phyloP scores from a whole-genome alignment of 2,797 vertebrate species.

The Rhynchonycteris naso region DNA sequence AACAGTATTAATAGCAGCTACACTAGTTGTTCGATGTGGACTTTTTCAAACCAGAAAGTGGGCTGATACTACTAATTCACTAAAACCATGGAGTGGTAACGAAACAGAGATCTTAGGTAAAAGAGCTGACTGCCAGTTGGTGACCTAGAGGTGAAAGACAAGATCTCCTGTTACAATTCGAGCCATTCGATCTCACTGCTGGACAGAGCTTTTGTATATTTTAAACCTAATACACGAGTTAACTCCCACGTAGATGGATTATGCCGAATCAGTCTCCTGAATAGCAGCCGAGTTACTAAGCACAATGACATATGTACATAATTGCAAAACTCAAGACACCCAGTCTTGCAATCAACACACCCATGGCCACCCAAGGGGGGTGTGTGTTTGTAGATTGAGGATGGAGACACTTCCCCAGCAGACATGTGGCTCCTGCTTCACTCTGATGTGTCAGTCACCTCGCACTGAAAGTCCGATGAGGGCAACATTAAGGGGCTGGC shows the following conservation, averaged over 20 bases:
- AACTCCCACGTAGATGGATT: conserved; percentile 72
- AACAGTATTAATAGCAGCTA: background rate
- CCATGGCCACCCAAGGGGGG: conserved; percentile 81
- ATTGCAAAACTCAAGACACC: conserved; percentile 83
- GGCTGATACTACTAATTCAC: background rate
- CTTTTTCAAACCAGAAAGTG: conserved; percentile 3
- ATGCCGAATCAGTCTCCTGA: conserved; percentile 75
- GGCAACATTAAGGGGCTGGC: background rate
- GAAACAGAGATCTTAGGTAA: background rate
- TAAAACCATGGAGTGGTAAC: background rate
- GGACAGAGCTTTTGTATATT: conserved; percentile 58
- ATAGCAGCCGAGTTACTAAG: conserved; percentile 80
- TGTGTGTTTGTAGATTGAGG: conserved; percentile 81
- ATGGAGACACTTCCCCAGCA: conserved; percentile 77
- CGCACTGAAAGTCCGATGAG: background rate
- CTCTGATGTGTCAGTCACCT: conserved; percentile 3
- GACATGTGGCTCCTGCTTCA: conserved; percentile 47
- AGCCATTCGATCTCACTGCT: conserved; percentile 16
- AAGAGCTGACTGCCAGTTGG: background rate
- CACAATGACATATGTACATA: conserved; percentile 74
- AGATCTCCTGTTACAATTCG: conserved; percentile 37
- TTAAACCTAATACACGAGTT: conserved; percentile 70
- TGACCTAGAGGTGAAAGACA: background rate
- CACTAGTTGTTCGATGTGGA: background rate
- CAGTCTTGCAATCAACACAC: conserved; percentile 75